Evolutionary conservation across 2,888 invertebrate genomes (phyloP).

Genomic region (Metacarcinus magister): DNA sequence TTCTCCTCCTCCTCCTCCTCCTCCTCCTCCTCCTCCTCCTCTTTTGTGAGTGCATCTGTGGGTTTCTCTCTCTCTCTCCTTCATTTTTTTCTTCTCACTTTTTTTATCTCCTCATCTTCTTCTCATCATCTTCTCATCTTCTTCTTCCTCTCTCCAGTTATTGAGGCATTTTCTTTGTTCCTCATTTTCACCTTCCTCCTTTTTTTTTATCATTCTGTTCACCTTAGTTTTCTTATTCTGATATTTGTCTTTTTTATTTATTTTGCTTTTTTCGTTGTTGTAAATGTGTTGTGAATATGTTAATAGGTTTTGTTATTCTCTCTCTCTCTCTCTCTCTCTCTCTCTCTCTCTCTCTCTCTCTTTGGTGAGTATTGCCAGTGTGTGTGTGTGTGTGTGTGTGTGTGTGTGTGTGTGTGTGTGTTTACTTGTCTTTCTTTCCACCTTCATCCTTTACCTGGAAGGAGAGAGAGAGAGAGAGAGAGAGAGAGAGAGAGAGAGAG

Average conservation of each 20-base stretch:
- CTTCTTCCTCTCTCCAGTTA: not conserved
- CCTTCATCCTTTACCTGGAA: not conserved
- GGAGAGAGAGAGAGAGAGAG: no score
- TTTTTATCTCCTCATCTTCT: not conserved
- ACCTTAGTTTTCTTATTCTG: not conserved
- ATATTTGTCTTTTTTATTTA: not conserved
- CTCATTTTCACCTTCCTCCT: not conserved
- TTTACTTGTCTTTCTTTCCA: not conserved
- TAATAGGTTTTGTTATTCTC: no score
- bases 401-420: constrained; percentile 9
- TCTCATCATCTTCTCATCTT: not conserved
- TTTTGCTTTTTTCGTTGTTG: not conserved
- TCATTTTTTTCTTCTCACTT: not conserved
- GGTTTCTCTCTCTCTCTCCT: not conserved
- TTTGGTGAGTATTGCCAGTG: not conserved
- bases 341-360: not conserved
- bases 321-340: not conserved
- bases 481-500: no score
- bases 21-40: not conserved
- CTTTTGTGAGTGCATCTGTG: not conserved
- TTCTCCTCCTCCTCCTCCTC: not conserved
- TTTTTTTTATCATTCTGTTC: not conserved
- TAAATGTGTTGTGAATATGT: not conserved
- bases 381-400: constrained; percentile 26
- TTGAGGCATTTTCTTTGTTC: not conserved